Evolutionary conservation across 2,797 vertebrate species (phyloP).

Genomic region (Sebastes itinus): DNA sequence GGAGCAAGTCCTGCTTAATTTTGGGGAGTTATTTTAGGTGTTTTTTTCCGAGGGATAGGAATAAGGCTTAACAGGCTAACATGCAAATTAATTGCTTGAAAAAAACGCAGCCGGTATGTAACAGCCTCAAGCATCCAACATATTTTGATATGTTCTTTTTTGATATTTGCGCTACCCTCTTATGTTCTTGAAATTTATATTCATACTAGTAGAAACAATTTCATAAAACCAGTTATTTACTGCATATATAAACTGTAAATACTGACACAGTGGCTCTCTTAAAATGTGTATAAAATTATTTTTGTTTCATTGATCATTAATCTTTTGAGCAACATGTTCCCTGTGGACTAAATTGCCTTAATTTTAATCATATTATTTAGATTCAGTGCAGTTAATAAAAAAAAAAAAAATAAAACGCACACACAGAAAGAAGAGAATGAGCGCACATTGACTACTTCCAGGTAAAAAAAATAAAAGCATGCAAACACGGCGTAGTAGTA

Average conservation of each 20-base stretch:
- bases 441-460: background rate
- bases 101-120: no score
- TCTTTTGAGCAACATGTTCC: background rate
- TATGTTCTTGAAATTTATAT: background rate
- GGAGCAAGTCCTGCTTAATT: no score
- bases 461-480: background rate
- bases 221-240: background rate
- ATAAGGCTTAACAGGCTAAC: no score
- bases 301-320: background rate
- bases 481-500: background rate
- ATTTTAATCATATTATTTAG: background rate
- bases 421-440: background rate
- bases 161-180: background rate
- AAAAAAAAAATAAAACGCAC: background rate
- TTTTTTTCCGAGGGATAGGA: no score
- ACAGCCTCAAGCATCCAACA: no score
- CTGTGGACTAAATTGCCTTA: background rate
- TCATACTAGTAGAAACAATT: background rate
- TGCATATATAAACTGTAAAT: background rate
- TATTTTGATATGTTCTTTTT: background rate
- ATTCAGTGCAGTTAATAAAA: slow-evolving; percentile 7
- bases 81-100: no score
- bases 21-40: no score
- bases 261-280: background rate
- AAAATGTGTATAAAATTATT: background rate